These are phyloP conservation scores for Macaca fascicularis DNA, from an alignment of 2,113 vertebrate genomes.

Conservation along the genomic window DNA sequence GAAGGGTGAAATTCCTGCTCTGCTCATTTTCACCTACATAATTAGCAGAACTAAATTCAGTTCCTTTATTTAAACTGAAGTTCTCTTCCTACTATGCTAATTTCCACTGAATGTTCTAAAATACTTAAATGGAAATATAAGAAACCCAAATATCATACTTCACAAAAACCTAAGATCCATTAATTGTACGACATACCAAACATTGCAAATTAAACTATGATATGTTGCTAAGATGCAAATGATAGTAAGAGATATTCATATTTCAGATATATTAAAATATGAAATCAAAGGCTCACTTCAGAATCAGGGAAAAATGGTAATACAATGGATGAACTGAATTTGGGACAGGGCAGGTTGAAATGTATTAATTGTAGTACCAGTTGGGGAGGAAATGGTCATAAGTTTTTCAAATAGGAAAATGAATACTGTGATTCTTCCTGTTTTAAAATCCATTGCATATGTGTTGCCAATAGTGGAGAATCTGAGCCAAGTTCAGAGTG, in stretches of 20 bases:
- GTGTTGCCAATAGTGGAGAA: neutral
- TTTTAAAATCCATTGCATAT: neutral
- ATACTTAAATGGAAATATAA: neutral
- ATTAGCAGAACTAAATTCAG: neutral
- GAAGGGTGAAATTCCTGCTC: neutral
- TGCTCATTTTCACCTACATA: neutral
- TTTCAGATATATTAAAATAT: neutral
- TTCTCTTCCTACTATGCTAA: neutral
- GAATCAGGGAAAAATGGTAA: neutral
- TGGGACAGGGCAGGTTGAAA: neutral
- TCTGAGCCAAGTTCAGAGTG: neutral
- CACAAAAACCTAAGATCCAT: neutral
- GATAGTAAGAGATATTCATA: neutral
- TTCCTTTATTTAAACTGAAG: conserved; percentile 48
- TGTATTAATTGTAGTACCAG: neutral
- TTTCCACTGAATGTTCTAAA: neutral
- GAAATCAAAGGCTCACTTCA: neutral
- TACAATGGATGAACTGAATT: neutral
- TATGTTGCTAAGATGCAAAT: neutral
- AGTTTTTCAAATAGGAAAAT: neutral
- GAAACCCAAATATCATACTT: neutral
- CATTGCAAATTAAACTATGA: neutral
- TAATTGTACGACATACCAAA: neutral
- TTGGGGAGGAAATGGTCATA: neutral
- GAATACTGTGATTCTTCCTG: neutral